phyloP scores from a whole-genome alignment of 2,888 invertebrate species.

The Pteria penguin region DNA sequence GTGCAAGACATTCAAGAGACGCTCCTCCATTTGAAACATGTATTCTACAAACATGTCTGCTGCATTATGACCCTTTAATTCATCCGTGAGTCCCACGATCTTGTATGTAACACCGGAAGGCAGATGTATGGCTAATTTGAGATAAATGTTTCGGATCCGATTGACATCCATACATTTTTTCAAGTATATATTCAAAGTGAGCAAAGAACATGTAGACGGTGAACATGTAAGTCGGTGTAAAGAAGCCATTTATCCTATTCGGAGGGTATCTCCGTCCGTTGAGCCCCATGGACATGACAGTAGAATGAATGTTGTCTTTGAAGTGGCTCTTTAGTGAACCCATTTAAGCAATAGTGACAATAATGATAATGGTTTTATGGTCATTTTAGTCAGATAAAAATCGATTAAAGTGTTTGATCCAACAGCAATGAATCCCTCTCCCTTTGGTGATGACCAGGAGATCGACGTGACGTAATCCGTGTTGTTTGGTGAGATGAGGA shows the following conservation, averaged over 20 bases:
- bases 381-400: neutral
- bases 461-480: conserved; percentile 11
- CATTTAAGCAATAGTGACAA: conserved; percentile 43
- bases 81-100: neutral
- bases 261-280: neutral
- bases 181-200: conserved; percentile 14
- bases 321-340: conserved; percentile 20
- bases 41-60: conserved; percentile 1
- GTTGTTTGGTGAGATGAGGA: conserved; percentile 31
- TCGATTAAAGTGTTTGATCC: conserved; percentile 18
- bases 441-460: conserved; percentile 14
- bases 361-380: conserved; percentile 10
- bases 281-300: conserved; percentile 30
- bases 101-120: conserved; percentile 1
- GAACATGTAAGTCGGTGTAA: neutral
- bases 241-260: neutral
- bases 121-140: conserved; percentile 1
- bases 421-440: conserved; percentile 13
- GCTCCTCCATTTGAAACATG: conserved; percentile 12
- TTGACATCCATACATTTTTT: conserved; percentile 18
- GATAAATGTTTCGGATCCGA: neutral
- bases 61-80: conserved; percentile 16
- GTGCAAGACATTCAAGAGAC: neutral
- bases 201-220: conserved; percentile 15
- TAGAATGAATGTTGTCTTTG: neutral